Evolutionary conservation across 2,113 vertebrate genomes (phyloP), one percentile per base, ranked within the genome.

Genomic region (Amazona guildingii): DNA sequence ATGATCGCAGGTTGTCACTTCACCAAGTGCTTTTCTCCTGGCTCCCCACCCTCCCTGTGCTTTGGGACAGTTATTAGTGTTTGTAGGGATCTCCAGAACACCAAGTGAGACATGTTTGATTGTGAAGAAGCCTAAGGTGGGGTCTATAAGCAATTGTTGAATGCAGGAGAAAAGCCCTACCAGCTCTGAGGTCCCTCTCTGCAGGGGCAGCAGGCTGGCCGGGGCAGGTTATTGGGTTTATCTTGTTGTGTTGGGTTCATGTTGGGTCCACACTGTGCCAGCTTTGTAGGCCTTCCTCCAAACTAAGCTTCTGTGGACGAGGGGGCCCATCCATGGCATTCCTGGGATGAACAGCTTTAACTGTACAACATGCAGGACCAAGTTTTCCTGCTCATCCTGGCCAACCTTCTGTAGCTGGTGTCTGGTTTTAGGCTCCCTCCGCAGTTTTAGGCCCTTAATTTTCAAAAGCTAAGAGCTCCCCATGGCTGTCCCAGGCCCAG

Each of bases 401-500:
- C 43, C 25, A 49, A n/a, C 52, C 5, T 74, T 28, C 21, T 37
- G n/a, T 15, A 79, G 25, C 51, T 10, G 15, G 25, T 46, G 1
- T 28, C 39, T 41, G 8, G 6, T 10, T 4, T 1, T 69, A 41
- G 14, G 25, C 7, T 76, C 2, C 0, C n/a, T 83, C 57, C 61
- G 63, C 39, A 64, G 27, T 2, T 83, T 57, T 54, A 31, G 8
- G 14, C 5, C 10, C 44, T n/a, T 39, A 6, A 11, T 10, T 49
- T 82, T 79, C 20, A 13, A 21, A 29, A 69, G 4, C 5, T 25
- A 20, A 3, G 5, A 67, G 37, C 10, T 43, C 41, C 18, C 4
- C 0, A 0, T 1, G 3, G 17, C 19, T 51, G 37, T 24, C 20
- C 37, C 2, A 1, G 5, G 8, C 41, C 15, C 68, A 51, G 17